Conservation (phyloP, 2,797 vertebrate species). For the Gallinago nigripennis region DNA sequence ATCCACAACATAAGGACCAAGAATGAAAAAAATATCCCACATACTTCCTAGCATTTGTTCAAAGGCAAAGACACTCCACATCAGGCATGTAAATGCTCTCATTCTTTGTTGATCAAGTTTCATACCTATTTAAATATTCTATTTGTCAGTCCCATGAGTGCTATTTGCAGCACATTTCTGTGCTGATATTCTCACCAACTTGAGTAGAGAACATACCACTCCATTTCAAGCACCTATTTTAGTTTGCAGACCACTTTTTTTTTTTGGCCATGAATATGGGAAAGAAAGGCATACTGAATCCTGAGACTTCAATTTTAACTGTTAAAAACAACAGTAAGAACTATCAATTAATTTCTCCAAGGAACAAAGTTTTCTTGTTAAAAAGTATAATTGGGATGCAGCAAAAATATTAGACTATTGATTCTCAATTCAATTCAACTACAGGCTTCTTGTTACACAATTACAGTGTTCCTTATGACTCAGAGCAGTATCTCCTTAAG, state of each 20-base stretch:
- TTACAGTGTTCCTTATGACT: background rate
- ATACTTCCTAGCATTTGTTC: background rate
- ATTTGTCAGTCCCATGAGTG: background rate
- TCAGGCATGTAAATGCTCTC: accelerated
- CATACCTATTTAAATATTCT: background rate
- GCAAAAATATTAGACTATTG: background rate
- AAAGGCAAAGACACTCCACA: background rate
- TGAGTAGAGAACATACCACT: background rate
- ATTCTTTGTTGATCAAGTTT: background rate
- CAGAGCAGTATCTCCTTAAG: background rate
- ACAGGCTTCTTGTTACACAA: background rate
- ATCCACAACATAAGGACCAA: background rate
- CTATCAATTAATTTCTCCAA: background rate
- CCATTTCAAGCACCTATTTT: background rate
- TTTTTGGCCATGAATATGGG: background rate
- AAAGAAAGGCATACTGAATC: background rate
- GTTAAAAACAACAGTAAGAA: background rate
- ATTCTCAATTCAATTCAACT: background rate
- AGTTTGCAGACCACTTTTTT: background rate
- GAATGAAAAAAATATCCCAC: background rate
- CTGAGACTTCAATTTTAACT: background rate
- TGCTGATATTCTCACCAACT: background rate
- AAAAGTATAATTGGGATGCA: background rate
- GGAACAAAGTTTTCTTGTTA: background rate
- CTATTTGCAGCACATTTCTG: background rate